These are phyloP conservation scores for Ceyx margarethae DNA, from an alignment of 2,113 vertebrate genomes.

Conservation along the genomic window DNA sequence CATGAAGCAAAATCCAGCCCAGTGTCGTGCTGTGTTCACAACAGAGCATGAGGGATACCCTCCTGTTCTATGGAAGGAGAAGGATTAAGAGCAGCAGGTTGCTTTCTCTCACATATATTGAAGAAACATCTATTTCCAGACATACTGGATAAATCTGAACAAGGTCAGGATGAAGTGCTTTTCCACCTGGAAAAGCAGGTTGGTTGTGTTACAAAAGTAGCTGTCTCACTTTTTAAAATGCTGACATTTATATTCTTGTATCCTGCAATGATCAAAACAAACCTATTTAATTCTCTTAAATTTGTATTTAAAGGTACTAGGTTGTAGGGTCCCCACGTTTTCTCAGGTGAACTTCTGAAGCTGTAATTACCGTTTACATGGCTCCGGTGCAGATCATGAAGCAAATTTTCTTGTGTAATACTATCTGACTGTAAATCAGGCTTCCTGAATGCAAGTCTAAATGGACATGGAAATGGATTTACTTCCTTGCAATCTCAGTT, in stretches of 20 bases:
- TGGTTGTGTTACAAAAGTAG: neutral
- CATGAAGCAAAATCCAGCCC: fast-evolving
- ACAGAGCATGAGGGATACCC: fast-evolving
- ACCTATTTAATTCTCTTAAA: neutral
- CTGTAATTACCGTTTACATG: neutral
- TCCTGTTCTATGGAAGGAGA: neutral
- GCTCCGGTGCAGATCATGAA: neutral
- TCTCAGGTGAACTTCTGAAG: neutral
- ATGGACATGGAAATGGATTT: neutral
- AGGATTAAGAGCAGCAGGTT: neutral
- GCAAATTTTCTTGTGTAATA: neutral
- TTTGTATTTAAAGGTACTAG: neutral
- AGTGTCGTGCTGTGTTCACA: neutral
- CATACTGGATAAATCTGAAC: neutral
- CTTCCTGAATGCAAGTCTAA: neutral
- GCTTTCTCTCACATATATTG: neutral
- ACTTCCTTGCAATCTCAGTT: neutral
- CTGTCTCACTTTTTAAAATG: neutral
- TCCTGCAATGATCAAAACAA: neutral
- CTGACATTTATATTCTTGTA: neutral
- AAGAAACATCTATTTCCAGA: neutral
- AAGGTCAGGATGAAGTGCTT: neutral
- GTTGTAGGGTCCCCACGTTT: neutral
- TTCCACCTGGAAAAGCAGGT: neutral
- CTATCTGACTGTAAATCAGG: neutral